A percentile compares a stretch with the other conserved stretches of the same genome.
Evolutionary conservation across 2,113 vertebrate genomes (phyloP).

Genomic region (Hiodon alosoides): DNA sequence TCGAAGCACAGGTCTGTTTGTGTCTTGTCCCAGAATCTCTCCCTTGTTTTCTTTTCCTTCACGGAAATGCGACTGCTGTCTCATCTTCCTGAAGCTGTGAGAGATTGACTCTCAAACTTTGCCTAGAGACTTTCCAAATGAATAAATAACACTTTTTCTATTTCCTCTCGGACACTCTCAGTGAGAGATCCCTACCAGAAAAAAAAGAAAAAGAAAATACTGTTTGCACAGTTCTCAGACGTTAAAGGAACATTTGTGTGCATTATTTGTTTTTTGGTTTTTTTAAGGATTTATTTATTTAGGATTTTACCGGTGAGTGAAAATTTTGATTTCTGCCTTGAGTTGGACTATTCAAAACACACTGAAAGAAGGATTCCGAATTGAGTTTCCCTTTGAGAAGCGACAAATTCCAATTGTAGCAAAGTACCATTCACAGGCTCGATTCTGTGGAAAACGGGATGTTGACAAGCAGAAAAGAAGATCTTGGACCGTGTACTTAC

Average conservation of each 20-base stretch:
- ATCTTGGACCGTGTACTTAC: slow-evolving; percentile 26
- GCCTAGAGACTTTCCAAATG: slow-evolving; percentile 45
- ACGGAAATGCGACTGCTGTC: slow-evolving; percentile 14
- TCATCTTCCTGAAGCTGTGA: slow-evolving; percentile 34
- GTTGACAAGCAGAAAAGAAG: slow-evolving; percentile 23
- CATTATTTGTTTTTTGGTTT: slow-evolving; percentile 41
- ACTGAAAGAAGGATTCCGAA: slow-evolving; percentile 13
- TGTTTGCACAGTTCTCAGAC: slow-evolving; percentile 40
- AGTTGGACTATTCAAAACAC: slow-evolving; percentile 45
- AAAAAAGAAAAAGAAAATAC: slow-evolving; percentile 15
- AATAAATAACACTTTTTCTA: slow-evolving; percentile 36
- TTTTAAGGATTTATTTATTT: slow-evolving; percentile 41
- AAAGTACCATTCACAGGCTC: slow-evolving; percentile 21
- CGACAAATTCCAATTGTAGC: slow-evolving; percentile 37
- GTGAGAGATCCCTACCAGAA: slow-evolving; percentile 46
- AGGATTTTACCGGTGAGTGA: slow-evolving; percentile 46
- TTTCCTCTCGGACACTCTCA: slow-evolving; percentile 39
- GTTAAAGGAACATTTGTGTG: slow-evolving; percentile 58
- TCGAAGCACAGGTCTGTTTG: slow-evolving; percentile 53
- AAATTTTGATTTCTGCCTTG: slow-evolving; percentile 45
- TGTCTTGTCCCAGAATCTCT: slow-evolving; percentile 20
- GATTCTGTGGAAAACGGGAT: slow-evolving; percentile 26
- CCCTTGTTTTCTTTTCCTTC: slow-evolving; percentile 23
- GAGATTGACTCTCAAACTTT: slow-evolving; percentile 28
- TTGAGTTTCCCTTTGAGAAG: background rate